A percentile compares a stretch with the other conserved stretches of the same genome.
These are phyloP conservation scores for Caradrina clavipalpis DNA, from an alignment of 2,888 invertebrate genomes.

Conservation along the genomic window DNA sequence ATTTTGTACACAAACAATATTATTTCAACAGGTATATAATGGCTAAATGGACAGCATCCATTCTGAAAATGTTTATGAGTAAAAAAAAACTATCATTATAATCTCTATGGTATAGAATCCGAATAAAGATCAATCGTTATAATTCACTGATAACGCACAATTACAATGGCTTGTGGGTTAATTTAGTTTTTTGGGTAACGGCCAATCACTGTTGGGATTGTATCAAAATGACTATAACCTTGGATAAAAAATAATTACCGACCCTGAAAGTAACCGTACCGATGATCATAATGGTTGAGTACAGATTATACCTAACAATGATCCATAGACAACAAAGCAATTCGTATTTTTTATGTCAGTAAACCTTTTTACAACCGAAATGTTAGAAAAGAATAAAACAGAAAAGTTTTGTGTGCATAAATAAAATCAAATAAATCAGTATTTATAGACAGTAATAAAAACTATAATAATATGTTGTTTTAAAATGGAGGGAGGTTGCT, in stretches of 20 bases:
- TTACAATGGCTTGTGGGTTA: conserved; percentile 36
- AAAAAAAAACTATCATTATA: conserved; percentile 24
- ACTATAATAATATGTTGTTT: conserved; percentile 1
- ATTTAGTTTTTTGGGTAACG: conserved; percentile 51
- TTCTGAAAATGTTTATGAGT: conserved; percentile 2
- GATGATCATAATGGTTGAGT: conserved; percentile 8
- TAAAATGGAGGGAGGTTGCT: conserved; percentile 33
- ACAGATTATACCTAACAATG: conserved; percentile 6
- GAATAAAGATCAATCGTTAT: conserved; percentile 29
- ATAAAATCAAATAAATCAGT: conserved; percentile 7
- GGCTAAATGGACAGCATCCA: not conserved
- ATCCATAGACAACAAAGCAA: conserved; percentile 15
- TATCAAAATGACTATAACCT: conserved; percentile 46
- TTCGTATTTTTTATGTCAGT: not conserved
- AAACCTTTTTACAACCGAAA: conserved; percentile 17
- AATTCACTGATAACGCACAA: conserved; percentile 39
- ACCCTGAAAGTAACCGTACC: conserved; percentile 26
- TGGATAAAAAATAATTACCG: conserved; percentile 42
- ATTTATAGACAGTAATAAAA: conserved; percentile 22
- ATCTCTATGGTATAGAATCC: conserved; percentile 41
- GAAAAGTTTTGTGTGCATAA: conserved; percentile 2
- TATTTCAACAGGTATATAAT: not conserved
- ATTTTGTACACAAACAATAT: conserved; percentile 11
- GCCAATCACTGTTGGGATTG: conserved; percentile 58
- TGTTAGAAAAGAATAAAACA: not conserved